Evolutionary conservation across 1,140 invertebrate genomes (phyloP).

Genomic region (Hormaphis cornu): DNA sequence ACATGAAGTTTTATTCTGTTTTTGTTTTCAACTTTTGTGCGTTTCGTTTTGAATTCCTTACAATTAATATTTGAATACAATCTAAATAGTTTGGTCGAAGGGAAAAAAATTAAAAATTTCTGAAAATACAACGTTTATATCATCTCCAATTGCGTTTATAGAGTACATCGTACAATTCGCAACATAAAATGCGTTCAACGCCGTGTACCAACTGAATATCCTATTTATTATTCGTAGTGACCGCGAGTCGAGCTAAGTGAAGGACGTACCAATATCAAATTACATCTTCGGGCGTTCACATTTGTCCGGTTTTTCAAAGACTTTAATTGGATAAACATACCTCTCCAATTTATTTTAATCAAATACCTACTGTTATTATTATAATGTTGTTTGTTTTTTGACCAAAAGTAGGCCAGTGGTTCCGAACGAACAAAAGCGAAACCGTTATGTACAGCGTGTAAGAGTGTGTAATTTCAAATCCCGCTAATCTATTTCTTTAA

Average conservation of each 20-base stretch:
- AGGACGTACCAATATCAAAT: conserved; percentile 6
- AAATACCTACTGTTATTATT: not conserved
- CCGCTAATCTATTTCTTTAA: too few species aligned
- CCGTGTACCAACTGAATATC: not conserved
- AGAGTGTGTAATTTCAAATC: not conserved
- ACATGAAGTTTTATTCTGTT: too few species aligned
- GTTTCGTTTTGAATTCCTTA: too few species aligned
- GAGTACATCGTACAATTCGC: too few species aligned
- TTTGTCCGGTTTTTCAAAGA: not conserved
- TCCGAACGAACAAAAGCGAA: not conserved
- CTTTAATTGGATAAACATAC: not conserved
- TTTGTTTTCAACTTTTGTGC: too few species aligned
- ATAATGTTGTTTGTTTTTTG: not conserved
- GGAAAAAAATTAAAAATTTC: too few species aligned
- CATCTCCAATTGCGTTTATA: not conserved
- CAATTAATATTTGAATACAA: too few species aligned
- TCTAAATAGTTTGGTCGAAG: too few species aligned
- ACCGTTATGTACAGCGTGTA: not conserved
- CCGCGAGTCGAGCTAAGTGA: not conserved
- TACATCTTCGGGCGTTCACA: not conserved
- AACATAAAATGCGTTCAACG: not conserved
- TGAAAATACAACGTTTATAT: too few species aligned
- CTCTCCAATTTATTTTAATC: not conserved
- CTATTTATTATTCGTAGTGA: not conserved
- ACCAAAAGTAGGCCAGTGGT: not conserved